A percentile compares a stretch with the other conserved stretches of the same genome.
Evolutionary conservation across 2,888 invertebrate species (phyloP).

Genomic region (Creontiades dilutus): DNA sequence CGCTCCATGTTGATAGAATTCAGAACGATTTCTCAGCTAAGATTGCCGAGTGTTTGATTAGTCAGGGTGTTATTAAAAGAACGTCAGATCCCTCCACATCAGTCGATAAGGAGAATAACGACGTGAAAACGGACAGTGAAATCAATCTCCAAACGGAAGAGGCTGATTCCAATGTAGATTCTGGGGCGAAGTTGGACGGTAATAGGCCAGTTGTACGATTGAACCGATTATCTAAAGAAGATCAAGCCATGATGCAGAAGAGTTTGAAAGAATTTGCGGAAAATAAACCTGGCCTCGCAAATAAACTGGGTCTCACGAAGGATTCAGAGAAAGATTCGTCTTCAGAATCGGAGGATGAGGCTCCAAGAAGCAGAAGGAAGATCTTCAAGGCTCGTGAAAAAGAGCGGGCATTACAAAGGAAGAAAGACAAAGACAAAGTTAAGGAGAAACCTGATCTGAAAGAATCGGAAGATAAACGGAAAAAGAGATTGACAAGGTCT

Average conservation of each 20-base stretch:
- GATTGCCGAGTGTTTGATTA: slow-evolving; percentile 71
- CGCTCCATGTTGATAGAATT: slow-evolving; percentile 53
- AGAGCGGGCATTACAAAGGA: slow-evolving; percentile 26
- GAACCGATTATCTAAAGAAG: slow-evolving; percentile 78
- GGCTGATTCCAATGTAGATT: not conserved
- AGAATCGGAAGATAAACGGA: slow-evolving; percentile 30
- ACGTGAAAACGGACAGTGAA: not conserved
- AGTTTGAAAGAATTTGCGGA: slow-evolving; percentile 84
- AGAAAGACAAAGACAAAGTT: slow-evolving; percentile 40
- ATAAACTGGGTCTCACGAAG: slow-evolving; percentile 75
- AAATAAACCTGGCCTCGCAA: slow-evolving; percentile 78
- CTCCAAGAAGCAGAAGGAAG: slow-evolving; percentile 80
- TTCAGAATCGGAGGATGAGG: slow-evolving; percentile 81
- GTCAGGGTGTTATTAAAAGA: slow-evolving; percentile 66
- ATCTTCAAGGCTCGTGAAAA: slow-evolving; percentile 47
- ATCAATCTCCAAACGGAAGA: not conserved
- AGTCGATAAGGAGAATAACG: not conserved
- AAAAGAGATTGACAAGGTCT: slow-evolving; percentile 3
- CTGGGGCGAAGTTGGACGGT: slow-evolving; percentile 12
- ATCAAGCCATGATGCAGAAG: slow-evolving; percentile 83
- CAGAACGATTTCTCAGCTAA: slow-evolving; percentile 69
- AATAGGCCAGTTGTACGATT: slow-evolving; percentile 46
- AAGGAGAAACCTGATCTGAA: not conserved
- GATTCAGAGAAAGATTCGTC: slow-evolving; percentile 79
- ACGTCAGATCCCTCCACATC: slow-evolving; percentile 9